Conservation (phyloP, 2,113 vertebrate species). For the Xenotilapia flavipinnis region DNA sequence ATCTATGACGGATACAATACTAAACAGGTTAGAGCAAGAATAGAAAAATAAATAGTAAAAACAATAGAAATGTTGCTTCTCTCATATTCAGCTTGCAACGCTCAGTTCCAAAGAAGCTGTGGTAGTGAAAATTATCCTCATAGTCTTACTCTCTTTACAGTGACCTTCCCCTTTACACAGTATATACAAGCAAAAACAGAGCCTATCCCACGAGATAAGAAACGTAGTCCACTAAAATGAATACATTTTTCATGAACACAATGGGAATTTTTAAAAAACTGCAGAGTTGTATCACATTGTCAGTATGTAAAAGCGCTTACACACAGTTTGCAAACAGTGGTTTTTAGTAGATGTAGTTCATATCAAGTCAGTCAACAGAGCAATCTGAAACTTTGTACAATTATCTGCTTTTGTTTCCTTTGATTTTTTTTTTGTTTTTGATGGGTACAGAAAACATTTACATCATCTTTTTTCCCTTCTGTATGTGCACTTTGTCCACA, state of each 20-base stretch:
- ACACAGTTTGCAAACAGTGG: slow-evolving; percentile 50
- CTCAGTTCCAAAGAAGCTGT: slow-evolving; percentile 50
- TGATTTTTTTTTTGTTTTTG: not conserved
- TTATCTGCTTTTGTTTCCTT: slow-evolving; percentile 23
- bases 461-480: not conserved
- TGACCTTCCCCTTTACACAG: slow-evolving; percentile 46
- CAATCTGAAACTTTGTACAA: slow-evolving; percentile 53
- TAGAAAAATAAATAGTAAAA: slow-evolving; percentile 65
- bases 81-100: slow-evolving; percentile 8
- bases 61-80: slow-evolving; percentile 60
- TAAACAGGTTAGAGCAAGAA: slow-evolving; percentile 69
- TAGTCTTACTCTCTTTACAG: slow-evolving; percentile 58
- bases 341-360: slow-evolving; percentile 34
- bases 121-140: slow-evolving; percentile 54
- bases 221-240: slow-evolving; percentile 38
- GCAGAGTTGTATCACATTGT: slow-evolving; percentile 39
- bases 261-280: slow-evolving; percentile 40
- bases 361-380: slow-evolving; percentile 48
- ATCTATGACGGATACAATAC: slow-evolving; percentile 21
- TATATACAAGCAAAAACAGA: slow-evolving; percentile 62
- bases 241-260: slow-evolving; percentile 48
- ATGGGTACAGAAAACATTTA: slow-evolving; percentile 16
- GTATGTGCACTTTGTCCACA: not conserved
- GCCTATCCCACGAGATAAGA: slow-evolving; percentile 17
- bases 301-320: slow-evolving; percentile 67